Percentiles rank a stretch among this genome's conserved stretches.
Conservation (phyloP, 2,797 vertebrate species). For the Apogon talboti region DNA sequence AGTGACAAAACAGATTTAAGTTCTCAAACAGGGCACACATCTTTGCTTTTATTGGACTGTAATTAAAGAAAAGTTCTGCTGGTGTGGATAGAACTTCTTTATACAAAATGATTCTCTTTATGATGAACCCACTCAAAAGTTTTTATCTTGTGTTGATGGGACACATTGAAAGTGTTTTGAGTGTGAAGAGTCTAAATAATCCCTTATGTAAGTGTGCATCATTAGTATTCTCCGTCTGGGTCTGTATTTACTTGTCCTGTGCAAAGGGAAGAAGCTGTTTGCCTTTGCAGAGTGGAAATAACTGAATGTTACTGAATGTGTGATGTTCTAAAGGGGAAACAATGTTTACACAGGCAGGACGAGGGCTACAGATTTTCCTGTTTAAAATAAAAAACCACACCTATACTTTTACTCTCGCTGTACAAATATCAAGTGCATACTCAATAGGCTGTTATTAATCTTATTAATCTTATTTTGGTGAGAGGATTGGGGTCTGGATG, state of each 20-base stretch:
- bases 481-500: constrained; percentile 22
- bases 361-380: constrained; percentile 41
- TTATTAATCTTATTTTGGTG: constrained; percentile 67
- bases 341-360: constrained; percentile 65
- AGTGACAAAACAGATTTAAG: no score
- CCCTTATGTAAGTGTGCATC: constrained; percentile 15
- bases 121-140: neutral
- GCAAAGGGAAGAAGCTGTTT: constrained; percentile 52
- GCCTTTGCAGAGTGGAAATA: constrained; percentile 41
- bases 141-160: neutral
- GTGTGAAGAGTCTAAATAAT: constrained; percentile 5
- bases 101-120: neutral
- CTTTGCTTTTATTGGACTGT: no score
- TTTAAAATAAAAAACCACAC: constrained; percentile 56
- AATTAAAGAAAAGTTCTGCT: neutral
- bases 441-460: constrained; percentile 56
- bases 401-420: constrained; percentile 48
- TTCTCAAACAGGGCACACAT: no score
- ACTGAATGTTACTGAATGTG: constrained; percentile 40
- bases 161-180: no score
- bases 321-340: constrained; percentile 46
- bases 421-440: constrained; percentile 58
- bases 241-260: constrained; percentile 43
- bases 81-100: neutral
- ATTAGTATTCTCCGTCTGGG: constrained; percentile 45